Evolutionary conservation across 2,113 vertebrate genomes (phyloP).

Genomic region (Ptilorrhoa leucosticta): DNA sequence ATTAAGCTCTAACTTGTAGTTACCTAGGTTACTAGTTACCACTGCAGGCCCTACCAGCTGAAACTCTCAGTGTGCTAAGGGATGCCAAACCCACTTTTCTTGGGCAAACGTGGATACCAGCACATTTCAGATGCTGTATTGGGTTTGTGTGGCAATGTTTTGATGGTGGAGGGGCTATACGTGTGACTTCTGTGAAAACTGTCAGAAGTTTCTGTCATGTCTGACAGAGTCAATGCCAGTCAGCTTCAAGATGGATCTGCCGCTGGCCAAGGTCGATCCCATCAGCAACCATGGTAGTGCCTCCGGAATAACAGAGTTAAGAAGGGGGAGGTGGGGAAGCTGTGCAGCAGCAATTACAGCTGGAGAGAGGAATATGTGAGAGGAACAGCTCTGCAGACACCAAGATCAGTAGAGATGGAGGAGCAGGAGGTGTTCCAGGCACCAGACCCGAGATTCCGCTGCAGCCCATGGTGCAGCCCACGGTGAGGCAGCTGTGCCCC

Average conservation of each 20-base stretch:
- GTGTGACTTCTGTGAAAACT: neutral
- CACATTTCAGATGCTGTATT: accelerated
- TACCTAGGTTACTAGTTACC: neutral
- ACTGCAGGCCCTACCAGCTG: neutral
- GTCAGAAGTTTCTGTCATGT: neutral
- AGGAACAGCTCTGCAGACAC: neutral
- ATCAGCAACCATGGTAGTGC: accelerated
- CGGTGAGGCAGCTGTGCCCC: neutral
- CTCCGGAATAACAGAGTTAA: neutral
- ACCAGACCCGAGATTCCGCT: accelerated
- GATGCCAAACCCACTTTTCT: neutral
- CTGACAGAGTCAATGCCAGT: neutral
- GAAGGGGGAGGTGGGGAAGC: accelerated
- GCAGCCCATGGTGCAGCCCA: neutral
- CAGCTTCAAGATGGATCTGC: neutral
- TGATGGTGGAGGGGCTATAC: neutral
- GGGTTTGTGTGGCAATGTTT: neutral
- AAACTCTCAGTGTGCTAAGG: neutral
- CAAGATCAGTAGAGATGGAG: neutral
- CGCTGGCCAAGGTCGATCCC: accelerated
- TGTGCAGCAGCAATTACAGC: neutral
- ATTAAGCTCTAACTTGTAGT: neutral
- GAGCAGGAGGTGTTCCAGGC: neutral
- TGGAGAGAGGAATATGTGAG: neutral
- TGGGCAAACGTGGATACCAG: neutral